A percentile compares a stretch with the other conserved stretches of the same genome.
Evolutionary conservation across 2,888 invertebrate species (phyloP).

Genomic region (Drosophila demipolita): DNA sequence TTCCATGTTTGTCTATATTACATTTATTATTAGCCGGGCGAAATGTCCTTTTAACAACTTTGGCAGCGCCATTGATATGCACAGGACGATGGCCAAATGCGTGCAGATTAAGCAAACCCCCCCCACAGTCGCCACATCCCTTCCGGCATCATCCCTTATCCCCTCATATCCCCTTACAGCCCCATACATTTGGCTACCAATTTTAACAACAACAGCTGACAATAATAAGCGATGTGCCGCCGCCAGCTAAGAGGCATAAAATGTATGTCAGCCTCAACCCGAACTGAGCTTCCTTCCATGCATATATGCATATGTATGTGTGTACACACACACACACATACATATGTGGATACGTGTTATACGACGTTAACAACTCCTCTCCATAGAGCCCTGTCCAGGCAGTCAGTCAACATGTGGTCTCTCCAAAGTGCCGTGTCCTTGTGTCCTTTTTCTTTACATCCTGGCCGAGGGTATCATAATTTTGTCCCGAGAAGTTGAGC

Average conservation of each 20-base stretch:
- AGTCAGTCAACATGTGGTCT: constrained; percentile 13
- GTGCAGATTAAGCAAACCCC: constrained; percentile 57
- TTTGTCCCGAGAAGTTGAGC: neutral
- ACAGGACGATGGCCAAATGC: constrained; percentile 41
- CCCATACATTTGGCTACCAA: neutral
- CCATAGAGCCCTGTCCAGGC: neutral
- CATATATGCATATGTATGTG: neutral
- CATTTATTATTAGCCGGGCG: constrained; percentile 59
- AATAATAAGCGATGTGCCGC: constrained; percentile 34
- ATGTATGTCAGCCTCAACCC: constrained; percentile 24
- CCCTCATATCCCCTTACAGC: constrained; percentile 9
- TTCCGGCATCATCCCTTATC: constrained; percentile 6
- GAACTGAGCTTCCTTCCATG: neutral
- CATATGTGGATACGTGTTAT: neutral
- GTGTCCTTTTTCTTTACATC: constrained; percentile 47
- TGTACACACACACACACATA: neutral
- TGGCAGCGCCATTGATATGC: constrained; percentile 63
- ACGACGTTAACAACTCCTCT: constrained; percentile 16
- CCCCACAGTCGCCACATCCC: neutral
- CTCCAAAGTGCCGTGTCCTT: constrained; percentile 13
- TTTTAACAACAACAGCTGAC: constrained; percentile 40
- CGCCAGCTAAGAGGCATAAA: constrained; percentile 22
- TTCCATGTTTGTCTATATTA: constrained; percentile 55
- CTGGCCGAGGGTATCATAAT: neutral
- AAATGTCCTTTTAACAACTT: constrained; percentile 67